Evolutionary conservation across 2,113 vertebrate genomes (phyloP).

Genomic region (Eidolon helvum): DNA sequence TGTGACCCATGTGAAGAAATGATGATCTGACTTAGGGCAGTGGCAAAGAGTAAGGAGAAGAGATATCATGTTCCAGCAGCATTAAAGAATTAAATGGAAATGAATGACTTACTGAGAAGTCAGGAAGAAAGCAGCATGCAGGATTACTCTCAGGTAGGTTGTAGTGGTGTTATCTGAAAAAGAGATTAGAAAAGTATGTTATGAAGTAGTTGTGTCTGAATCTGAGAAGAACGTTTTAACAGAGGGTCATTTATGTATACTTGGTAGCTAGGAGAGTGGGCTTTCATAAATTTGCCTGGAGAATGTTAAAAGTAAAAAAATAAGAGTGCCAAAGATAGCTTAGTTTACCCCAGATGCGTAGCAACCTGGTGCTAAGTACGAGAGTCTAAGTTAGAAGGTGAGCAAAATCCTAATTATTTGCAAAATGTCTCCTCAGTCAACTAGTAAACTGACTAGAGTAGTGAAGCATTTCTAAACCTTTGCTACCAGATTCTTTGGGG

Average conservation of each 20-base stretch:
- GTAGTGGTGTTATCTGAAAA: neutral
- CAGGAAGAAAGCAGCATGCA: neutral
- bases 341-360: neutral
- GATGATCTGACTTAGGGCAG: neutral
- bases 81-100: neutral
- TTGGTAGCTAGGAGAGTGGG: neutral
- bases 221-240: neutral
- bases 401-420: neutral
- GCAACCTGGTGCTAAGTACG: neutral
- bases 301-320: neutral
- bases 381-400: neutral
- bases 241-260: neutral
- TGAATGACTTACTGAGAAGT: neutral
- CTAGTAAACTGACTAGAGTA: too few species aligned
- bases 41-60: neutral
- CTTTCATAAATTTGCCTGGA: neutral
- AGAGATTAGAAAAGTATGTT: neutral
- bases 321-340: neutral
- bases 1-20: neutral
- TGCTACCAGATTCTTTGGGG: neutral
- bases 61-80: neutral
- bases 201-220: neutral
- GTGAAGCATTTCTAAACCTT: neutral
- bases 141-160: neutral
- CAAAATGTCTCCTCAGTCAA: constrained; percentile 3